Conservation (phyloP, 2,113 vertebrate species). For the Seriola dumerili region DNA sequence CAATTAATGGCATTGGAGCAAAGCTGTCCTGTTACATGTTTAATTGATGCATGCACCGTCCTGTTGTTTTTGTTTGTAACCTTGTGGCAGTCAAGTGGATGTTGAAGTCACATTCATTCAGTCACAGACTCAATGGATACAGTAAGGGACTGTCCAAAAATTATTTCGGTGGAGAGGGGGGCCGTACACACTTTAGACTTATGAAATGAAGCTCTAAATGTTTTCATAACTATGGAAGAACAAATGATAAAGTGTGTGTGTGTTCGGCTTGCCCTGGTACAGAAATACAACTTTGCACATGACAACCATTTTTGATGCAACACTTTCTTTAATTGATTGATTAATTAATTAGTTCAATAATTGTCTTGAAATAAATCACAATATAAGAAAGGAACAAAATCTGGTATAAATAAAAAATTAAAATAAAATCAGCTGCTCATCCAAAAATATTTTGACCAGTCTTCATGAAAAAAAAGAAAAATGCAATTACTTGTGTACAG, state of each 20-base stretch:
- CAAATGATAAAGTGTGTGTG: neutral
- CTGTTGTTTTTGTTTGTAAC: constrained; percentile 35
- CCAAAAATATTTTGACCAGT: neutral
- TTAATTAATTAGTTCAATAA: neutral
- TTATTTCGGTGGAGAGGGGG: neutral
- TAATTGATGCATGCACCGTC: constrained; percentile 42
- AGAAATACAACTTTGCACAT: neutral
- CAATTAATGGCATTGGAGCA: constrained; percentile 63
- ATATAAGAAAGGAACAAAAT: neutral
- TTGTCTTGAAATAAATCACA: neutral
- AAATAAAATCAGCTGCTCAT: neutral
- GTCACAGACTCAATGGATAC: neutral
- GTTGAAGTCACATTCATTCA: neutral
- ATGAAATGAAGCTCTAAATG: neutral
- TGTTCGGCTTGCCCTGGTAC: too few relatives aligned
- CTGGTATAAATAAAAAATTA: neutral
- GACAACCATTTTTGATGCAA: neutral
- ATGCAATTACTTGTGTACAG: neutral
- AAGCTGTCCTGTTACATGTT: constrained; percentile 52
- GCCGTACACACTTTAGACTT: neutral
- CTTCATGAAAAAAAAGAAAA: neutral
- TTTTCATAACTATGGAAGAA: neutral
- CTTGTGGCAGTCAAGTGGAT: constrained; percentile 13
- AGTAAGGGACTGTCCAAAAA: neutral
- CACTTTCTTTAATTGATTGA: neutral